phyloP scores from a whole-genome alignment of 1,140 invertebrate genomes.

The Yoshiicerus persimilis region DNA sequence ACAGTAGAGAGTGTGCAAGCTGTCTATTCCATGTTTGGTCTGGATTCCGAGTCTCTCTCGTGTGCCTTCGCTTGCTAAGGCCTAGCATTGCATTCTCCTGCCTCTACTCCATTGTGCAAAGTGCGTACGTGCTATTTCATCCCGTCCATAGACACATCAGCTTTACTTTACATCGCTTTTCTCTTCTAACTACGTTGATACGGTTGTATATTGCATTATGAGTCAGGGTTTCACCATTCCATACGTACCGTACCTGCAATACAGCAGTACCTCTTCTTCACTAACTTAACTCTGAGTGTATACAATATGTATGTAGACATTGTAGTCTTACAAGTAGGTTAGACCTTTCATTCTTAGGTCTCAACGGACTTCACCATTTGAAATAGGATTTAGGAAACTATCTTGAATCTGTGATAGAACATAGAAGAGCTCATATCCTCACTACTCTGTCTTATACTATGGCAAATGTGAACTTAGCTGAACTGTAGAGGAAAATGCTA shows the following conservation, averaged over 20 bases:
- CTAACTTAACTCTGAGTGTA: neutral
- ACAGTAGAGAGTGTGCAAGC: neutral
- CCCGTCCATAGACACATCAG: neutral
- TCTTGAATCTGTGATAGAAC: neutral
- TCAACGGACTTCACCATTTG: neutral
- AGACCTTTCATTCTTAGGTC: neutral
- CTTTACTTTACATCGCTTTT: slow-evolving; percentile 14
- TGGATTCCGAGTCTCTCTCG: neutral
- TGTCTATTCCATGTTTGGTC: neutral
- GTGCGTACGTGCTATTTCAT: slow-evolving; percentile 9
- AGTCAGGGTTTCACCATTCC: neutral
- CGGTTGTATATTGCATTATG: neutral
- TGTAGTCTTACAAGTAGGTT: slow-evolving; percentile 1
- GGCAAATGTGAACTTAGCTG: neutral
- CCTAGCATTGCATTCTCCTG: neutral
- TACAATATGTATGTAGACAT: neutral
- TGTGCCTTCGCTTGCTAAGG: neutral
- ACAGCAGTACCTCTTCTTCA: neutral
- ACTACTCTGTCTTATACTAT: neutral
- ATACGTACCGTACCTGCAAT: neutral
- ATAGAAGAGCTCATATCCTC: neutral
- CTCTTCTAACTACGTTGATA: neutral
- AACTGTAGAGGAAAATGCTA: neutral
- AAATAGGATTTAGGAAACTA: neutral
- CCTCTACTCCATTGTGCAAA: neutral